Base-by-base conservation (phyloP, 2,888 invertebrate genomes). In the Actias luna region DNA sequence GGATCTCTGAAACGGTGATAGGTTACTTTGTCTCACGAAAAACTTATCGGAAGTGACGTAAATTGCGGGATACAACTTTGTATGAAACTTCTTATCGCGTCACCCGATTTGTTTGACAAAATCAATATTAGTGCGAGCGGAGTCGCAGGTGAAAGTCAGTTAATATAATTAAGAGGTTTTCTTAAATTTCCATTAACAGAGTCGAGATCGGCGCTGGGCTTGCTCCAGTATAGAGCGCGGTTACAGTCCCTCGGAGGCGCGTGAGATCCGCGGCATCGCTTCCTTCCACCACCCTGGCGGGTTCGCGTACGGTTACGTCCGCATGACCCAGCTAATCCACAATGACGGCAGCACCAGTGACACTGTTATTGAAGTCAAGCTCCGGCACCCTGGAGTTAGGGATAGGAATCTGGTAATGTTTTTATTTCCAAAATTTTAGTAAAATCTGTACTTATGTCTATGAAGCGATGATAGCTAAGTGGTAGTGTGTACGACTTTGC, bases 221-320 rank as follows among this genome's bases (percentile, higher is more conserved):
- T 98, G 98, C 80, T 96, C 97, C 1, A 95, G 95, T 0, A 93
- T 98, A 46, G 97, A 97, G 84, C 94, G 98, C 71, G 98, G 98
- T 1, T 98, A 97, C 86, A 96, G 97, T 66, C 97, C 97, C 0
- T 95, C 96, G 0, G 98, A 98, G 81, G 98, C 97, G 0, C 93
- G 96, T 39, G 97, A 98, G 89, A 92, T 97, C 58, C 93, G 97
- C 64, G 98, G 95, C 2, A 96, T 98, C 65, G 98, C 98, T 1
- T 97, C 97, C 0, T 99, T 99, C 86, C 98, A 98, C 89, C 97
- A 98, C 93, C 97, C 97, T 0, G 93, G 94, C 18, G 97, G 98
- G 0, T 97, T 95, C 85, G 97, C 97, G 0, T 95, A 94, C 84
- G 98, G 99, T 4, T 97, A 97, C 66, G 93, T 99, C 61, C 94